A percentile compares a stretch with the other conserved stretches of the same genome.
phyloP scores from a whole-genome alignment of 2,888 invertebrate species.

The Charanyca ferruginea region DNA sequence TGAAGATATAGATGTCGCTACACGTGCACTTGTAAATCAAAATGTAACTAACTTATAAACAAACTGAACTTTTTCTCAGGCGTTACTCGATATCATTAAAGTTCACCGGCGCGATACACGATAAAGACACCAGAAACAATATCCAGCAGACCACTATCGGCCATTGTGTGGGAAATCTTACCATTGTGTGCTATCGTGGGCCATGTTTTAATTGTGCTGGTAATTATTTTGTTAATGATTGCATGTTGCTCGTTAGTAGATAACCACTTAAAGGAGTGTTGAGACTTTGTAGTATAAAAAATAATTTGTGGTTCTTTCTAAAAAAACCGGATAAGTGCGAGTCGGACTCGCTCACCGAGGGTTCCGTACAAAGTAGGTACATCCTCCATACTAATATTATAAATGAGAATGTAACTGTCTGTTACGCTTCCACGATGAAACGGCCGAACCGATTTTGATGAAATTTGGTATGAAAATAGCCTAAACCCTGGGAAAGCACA shows the following conservation, averaged over 20 bases:
- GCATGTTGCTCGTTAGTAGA: constrained; percentile 30
- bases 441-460: too few relatives aligned
- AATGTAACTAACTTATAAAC: background rate
- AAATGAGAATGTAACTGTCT: too few relatives aligned
- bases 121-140: constrained; percentile 51
- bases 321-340: too few relatives aligned
- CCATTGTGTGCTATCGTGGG: constrained; percentile 41
- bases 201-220: constrained; percentile 47
- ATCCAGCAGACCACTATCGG: constrained; percentile 40
- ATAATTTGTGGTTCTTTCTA: background rate
- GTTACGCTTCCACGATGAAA: too few relatives aligned
- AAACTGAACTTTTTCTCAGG: constrained; percentile 20
- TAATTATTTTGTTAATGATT: constrained; percentile 59
- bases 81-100: constrained; percentile 36
- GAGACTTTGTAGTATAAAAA: constrained; percentile 3
- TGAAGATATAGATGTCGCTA: too few relatives aligned
- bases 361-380: too few relatives aligned
- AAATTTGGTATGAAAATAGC: too few relatives aligned
- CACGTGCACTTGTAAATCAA: too few relatives aligned
- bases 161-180: constrained; percentile 52
- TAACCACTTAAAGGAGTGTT: constrained; percentile 21
- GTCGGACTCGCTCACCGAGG: too few relatives aligned
- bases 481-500: too few relatives aligned
- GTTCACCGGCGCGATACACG: constrained; percentile 46
- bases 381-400: too few relatives aligned